These are phyloP conservation scores for Enteromius anoplus DNA, from an alignment of 2,797 vertebrate species.

Conservation along the genomic window DNA sequence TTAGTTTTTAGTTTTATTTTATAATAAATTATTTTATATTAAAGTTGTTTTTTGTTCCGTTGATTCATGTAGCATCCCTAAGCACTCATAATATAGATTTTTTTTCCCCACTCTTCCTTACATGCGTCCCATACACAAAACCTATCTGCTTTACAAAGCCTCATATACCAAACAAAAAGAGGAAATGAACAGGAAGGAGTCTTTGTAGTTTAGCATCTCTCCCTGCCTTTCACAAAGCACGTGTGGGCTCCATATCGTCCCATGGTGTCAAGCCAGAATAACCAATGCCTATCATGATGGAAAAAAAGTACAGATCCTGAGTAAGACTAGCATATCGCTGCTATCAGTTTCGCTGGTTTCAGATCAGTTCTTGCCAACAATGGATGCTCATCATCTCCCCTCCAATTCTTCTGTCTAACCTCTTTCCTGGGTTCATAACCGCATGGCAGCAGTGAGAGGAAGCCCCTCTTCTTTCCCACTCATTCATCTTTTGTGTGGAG, in stretches of 20 bases:
- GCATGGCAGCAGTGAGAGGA: conserved; percentile 37
- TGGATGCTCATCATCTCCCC: background rate
- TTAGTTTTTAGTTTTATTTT: background rate
- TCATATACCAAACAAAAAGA: conserved; percentile 15
- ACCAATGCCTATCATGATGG: background rate
- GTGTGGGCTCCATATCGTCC: background rate
- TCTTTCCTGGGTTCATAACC: conserved; percentile 38
- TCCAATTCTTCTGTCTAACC: conserved; percentile 34
- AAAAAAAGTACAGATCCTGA: background rate
- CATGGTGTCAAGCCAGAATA: background rate
- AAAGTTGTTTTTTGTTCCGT: background rate
- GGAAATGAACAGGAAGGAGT: background rate
- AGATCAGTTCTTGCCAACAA: conserved; percentile 2
- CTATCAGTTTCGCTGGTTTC: background rate
- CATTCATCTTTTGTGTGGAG: conserved; percentile 41
- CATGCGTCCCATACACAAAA: background rate
- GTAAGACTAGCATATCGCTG: background rate
- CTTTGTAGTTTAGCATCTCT: conserved; percentile 6
- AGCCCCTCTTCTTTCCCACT: conserved; percentile 32
- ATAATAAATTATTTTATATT: background rate
- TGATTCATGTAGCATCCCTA: background rate
- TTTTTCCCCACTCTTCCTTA: background rate
- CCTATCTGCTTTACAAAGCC: background rate
- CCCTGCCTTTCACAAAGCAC: background rate
- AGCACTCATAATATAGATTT: background rate